Conservation (phyloP, 2,888 invertebrate genomes). For the Phorcus lineatus region DNA sequence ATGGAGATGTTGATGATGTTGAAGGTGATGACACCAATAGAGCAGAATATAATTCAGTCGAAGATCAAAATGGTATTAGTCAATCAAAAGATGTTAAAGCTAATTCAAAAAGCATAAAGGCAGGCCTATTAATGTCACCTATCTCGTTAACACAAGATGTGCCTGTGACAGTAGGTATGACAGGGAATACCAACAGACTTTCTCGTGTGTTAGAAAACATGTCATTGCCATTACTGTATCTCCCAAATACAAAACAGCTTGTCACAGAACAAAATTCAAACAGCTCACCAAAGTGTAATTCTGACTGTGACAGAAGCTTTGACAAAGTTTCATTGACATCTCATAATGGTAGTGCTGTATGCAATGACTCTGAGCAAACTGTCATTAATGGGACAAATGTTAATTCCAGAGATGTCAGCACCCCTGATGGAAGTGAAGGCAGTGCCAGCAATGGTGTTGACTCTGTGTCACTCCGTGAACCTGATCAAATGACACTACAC, state of each 20-base stretch:
- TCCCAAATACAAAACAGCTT: conserved; percentile 69
- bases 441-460: conserved; percentile 14
- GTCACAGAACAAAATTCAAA: conserved; percentile 40
- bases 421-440: conserved; percentile 13
- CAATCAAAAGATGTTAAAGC: not conserved
- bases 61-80: not conserved
- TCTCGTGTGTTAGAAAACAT: conserved; percentile 71
- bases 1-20: not conserved
- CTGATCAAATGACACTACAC: conserved; percentile 57
- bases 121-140: conserved; percentile 64
- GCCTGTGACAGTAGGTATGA: conserved; percentile 52
- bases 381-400: conserved; percentile 23
- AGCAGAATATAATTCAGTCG: conserved; percentile 1
- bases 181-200: conserved; percentile 59
- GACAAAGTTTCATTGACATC: not conserved
- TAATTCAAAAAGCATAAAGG: conserved; percentile 41
- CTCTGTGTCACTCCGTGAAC: conserved; percentile 43
- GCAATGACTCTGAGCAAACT: not conserved
- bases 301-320: conserved; percentile 6
- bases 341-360: not conserved
- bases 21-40: not conserved
- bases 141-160: conserved; percentile 62
- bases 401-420: not conserved
- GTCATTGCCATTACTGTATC: conserved; percentile 63
- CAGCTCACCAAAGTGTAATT: conserved; percentile 1